Evolutionary conservation across 2,888 invertebrate species (phyloP), one percentile per base, ranked within the genome.

Genomic region (Geophilus truncorum): DNA sequence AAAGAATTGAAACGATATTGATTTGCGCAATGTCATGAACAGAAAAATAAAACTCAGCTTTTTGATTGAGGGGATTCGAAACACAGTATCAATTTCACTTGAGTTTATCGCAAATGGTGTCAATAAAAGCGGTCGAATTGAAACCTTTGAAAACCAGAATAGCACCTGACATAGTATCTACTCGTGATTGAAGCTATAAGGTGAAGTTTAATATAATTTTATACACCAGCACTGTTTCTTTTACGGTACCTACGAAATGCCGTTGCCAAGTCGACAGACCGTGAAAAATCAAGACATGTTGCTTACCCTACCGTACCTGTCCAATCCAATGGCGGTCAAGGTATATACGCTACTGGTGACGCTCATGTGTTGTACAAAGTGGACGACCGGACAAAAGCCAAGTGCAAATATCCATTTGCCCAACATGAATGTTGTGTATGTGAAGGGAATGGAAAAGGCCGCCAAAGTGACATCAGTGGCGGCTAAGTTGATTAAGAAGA

Each of bases 371-470:
- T 87, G 89, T 85, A 87, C 87, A 85, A 86, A 89, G 83, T 86
- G 87, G 78, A 88, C 89, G 7, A 89, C 83, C 0, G 88, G 87
- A 83, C 89, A 89, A 85, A 89, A 87, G 62, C 86, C 85, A 1
- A 86, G 86, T 21, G 87, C 86, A 84, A 89, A 89, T 40, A 89
- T 85, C 89, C 89, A 89, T 34, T 86, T 85, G 21, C 85, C 85
- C 62, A 88, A 83, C 85, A 88, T 86, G 36, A 87, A 87, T 84
- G 85, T 86, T 4, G 88, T 87, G 84, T 88, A 90, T 1, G 89
- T 88, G 84, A 90, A 90, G 0, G 90, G 90, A 82, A 90, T 89
- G 82, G 89, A 90, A 84, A 89, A 88, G n/a, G 87, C 83, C 0
- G 89, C 88, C 89, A 89, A 89, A 36, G 88, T 85, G 57, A 90